These are phyloP conservation scores for Drosophila burlai DNA, from an alignment of 1,140 invertebrate species.

Conservation along the genomic window DNA sequence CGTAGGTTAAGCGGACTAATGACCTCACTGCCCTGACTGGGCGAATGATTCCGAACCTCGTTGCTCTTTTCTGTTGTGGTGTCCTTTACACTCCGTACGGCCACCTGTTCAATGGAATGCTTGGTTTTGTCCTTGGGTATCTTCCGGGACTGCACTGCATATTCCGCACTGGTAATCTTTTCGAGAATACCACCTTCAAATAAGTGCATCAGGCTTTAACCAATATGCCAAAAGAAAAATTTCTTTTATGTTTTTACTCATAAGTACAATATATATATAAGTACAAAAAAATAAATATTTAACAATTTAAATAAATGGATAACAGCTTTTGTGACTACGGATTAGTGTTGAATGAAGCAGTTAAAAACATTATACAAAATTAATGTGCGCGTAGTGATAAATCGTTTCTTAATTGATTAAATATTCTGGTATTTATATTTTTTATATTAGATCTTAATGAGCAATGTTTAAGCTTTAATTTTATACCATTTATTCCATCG, in stretches of 20 bases:
- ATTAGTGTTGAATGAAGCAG: too few relatives aligned
- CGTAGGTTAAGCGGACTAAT: constrained; percentile 87
- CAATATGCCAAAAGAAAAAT: neutral
- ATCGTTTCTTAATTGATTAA: too few relatives aligned
- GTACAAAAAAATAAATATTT: too few relatives aligned
- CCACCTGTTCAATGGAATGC: constrained; percentile 63
- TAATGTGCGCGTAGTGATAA: too few relatives aligned
- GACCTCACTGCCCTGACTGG: constrained; percentile 55
- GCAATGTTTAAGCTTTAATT: too few relatives aligned
- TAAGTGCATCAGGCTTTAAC: constrained; percentile 87
- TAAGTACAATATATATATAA: too few relatives aligned
- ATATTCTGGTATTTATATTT: too few relatives aligned
- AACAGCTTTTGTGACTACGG: too few relatives aligned
- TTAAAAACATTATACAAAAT: too few relatives aligned
- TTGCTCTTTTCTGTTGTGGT: constrained; percentile 46
- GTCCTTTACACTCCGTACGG: constrained; percentile 50
- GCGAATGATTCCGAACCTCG: constrained; percentile 19
- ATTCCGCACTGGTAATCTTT: constrained; percentile 89
- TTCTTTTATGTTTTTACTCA: neutral
- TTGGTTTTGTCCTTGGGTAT: constrained; percentile 62
- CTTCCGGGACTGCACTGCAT: constrained; percentile 87
- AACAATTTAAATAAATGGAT: too few relatives aligned
- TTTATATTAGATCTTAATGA: too few relatives aligned
- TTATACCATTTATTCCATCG: too few relatives aligned
- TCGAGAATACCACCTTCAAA: constrained; percentile 87